A percentile compares a stretch with the other conserved stretches of the same genome.
Evolutionary conservation across 2,113 vertebrate species (phyloP).

Genomic region (Pedetes capensis): DNA sequence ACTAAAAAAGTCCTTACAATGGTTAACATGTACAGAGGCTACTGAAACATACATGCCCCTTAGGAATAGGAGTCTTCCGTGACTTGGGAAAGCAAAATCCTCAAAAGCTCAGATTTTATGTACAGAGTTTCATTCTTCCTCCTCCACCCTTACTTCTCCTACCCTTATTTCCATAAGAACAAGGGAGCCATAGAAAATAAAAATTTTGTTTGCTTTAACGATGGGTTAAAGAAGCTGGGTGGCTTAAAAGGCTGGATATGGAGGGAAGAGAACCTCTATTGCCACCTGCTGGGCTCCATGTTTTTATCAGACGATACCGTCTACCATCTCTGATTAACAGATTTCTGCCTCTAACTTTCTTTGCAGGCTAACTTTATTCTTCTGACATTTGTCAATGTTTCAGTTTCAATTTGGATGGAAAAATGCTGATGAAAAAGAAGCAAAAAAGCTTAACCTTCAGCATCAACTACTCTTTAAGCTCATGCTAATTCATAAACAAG

Average conservation of each 20-base stretch:
- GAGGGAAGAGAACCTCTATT: constrained; percentile 69
- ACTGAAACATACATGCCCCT: not conserved
- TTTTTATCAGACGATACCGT: not conserved
- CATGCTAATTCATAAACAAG: constrained; percentile 50
- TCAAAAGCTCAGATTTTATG: not conserved
- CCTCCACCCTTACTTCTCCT: not conserved
- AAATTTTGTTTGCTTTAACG: constrained; percentile 31
- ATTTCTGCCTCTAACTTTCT: not conserved
- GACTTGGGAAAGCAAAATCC: not conserved
- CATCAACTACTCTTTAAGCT: constrained; percentile 54
- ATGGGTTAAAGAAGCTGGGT: constrained; percentile 2
- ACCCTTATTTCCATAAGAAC: constrained; percentile 58
- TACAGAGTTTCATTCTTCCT: not conserved
- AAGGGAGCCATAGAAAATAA: constrained; percentile 47
- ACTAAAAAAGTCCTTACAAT: not conserved
- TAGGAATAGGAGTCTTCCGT: not conserved
- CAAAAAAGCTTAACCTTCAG: constrained; percentile 37
- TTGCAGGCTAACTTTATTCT: not conserved
- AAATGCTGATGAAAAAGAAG: constrained; percentile 9
- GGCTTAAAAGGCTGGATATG: not conserved
- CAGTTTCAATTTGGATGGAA: constrained; percentile 17
- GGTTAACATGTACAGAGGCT: not conserved
- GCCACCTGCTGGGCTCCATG: constrained; percentile 81
- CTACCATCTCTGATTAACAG: not conserved
- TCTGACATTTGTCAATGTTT: not conserved